phyloP scores from a whole-genome alignment of 2,113 vertebrate species.

The Bufo bufo region DNA sequence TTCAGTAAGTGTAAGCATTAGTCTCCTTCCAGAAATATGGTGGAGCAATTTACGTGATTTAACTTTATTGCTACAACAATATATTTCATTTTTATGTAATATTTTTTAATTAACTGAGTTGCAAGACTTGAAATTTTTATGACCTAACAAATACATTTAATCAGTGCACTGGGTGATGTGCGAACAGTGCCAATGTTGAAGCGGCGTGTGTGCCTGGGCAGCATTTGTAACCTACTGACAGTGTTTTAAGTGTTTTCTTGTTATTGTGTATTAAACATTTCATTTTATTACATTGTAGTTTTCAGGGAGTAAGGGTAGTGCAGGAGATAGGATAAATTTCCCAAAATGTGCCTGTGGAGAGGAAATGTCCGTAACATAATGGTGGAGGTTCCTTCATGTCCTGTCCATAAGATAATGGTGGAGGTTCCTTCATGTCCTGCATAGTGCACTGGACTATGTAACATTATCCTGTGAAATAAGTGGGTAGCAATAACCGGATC shows the following conservation, averaged over 20 bases:
- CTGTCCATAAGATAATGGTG: neutral
- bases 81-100: slow-evolving; percentile 44
- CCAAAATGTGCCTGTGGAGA: neutral
- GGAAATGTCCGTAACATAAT: neutral
- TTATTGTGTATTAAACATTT: neutral
- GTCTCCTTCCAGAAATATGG: slow-evolving; percentile 35
- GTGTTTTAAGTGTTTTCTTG: neutral
- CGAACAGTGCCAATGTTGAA: neutral
- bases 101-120: slow-evolving; percentile 45
- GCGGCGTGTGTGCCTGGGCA: neutral
- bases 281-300: neutral
- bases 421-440: too few relatives aligned
- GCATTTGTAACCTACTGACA: neutral
- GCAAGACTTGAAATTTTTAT: slow-evolving; percentile 32
- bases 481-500: neutral
- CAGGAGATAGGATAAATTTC: neutral
- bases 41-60: slow-evolving; percentile 39
- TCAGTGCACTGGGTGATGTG: slow-evolving; percentile 19
- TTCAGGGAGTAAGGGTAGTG: neutral
- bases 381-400: neutral
- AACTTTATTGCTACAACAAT: slow-evolving; percentile 36
- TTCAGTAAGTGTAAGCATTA: slow-evolving; percentile 41
- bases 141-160: slow-evolving; percentile 42
- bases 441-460: neutral
- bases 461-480: neutral